Conservation (phyloP, 2,113 vertebrate species). For the Mastomys coucha region DNA sequence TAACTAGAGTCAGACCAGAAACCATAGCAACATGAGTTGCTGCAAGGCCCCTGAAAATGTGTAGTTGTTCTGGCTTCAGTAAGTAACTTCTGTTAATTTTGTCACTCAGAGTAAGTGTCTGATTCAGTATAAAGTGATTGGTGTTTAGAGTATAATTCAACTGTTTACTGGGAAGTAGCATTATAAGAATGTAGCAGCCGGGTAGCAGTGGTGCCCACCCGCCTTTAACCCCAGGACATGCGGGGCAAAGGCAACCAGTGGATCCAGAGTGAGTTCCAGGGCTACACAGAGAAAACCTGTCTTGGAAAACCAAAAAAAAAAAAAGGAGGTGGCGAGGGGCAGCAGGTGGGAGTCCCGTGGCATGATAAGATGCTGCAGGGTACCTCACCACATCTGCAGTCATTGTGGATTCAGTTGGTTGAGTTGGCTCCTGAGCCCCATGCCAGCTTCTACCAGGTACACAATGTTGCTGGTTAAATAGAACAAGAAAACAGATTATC, state of each 20-base stretch:
- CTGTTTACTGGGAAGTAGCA: neutral
- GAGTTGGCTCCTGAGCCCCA: neutral
- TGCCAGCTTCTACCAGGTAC: neutral
- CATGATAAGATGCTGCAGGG: neutral
- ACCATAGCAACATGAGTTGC: slow-evolving; percentile 22
- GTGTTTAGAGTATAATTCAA: slow-evolving; percentile 1
- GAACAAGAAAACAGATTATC: neutral
- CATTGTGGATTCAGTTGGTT: neutral
- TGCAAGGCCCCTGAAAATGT: neutral
- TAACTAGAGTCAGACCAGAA: slow-evolving; percentile 9
- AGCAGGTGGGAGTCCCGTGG: neutral
- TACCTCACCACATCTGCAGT: neutral
- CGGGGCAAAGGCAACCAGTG: neutral
- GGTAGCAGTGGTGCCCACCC: neutral
- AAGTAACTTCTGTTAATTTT: slow-evolving; percentile 46
- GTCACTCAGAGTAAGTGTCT: neutral
- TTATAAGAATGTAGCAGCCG: neutral
- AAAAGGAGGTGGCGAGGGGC: rapidly evolving
- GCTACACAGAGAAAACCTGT: neutral
- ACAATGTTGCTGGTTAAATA: neutral
- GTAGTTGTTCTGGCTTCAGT: neutral
- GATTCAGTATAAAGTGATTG: neutral
- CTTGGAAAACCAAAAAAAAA: neutral
- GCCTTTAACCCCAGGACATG: neutral
- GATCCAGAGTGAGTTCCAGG: neutral